Conservation (phyloP, 2,888 invertebrate species). For the Nezara viridula region DNA sequence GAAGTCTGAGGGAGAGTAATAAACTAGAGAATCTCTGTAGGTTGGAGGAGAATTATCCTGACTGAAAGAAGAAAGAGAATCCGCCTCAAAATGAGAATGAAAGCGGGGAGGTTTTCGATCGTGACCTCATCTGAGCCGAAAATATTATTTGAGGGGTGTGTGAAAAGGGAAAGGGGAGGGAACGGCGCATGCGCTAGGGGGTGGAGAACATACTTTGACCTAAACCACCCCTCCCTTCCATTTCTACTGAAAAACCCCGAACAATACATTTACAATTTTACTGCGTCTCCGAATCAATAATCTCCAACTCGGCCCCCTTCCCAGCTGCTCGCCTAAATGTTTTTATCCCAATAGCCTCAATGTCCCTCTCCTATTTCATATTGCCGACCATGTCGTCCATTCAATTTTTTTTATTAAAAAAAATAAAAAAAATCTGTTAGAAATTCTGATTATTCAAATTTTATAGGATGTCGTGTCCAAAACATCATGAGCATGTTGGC, state of each 20-base stretch:
- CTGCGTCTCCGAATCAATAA: constrained; percentile 64
- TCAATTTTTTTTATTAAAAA: not conserved
- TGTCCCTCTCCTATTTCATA: not conserved
- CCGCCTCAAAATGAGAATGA: constrained; percentile 46
- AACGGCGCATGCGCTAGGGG: constrained; percentile 20
- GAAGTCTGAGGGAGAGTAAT: not conserved
- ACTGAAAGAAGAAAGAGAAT: constrained; percentile 47
- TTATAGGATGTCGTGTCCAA: too few species aligned
- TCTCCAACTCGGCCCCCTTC: constrained; percentile 60
- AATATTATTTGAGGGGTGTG: constrained; percentile 54
- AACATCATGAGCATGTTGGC: too few species aligned
- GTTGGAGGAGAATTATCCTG: constrained; percentile 20
- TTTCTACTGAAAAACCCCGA: constrained; percentile 63
- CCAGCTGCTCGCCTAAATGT: constrained; percentile 54
- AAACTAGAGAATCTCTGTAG: not conserved
- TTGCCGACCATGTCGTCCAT: not conserved
- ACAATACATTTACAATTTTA: constrained; percentile 65
- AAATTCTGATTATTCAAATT: too few species aligned
- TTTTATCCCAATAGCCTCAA: constrained; percentile 45
- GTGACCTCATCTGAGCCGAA: constrained; percentile 54
- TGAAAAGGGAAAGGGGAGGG: constrained; percentile 52
- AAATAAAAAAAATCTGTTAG: not conserved
- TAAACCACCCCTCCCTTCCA: constrained; percentile 58
- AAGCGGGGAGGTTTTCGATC: constrained; percentile 48
- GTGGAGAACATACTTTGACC: constrained; percentile 60